A percentile compares a stretch with the other conserved stretches of the same genome.
These are phyloP conservation scores for Fregata magnificens DNA, from an alignment of 2,113 vertebrate species.

Conservation along the genomic window DNA sequence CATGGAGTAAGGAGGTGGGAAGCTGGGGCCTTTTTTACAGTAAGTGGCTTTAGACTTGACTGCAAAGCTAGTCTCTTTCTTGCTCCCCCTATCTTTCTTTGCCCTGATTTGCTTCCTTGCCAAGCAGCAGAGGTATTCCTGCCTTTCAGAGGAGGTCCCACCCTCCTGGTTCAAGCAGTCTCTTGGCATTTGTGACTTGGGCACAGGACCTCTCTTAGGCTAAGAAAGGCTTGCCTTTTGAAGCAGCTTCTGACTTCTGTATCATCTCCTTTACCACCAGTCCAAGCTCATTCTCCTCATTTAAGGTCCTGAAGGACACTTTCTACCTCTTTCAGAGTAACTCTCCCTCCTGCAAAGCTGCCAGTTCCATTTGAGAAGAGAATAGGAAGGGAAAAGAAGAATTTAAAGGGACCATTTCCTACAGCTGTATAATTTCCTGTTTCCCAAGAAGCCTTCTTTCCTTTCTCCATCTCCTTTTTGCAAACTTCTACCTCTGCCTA, in stretches of 20 bases:
- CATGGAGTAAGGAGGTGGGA: accelerated
- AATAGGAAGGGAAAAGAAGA: neutral
- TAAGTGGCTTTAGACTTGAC: neutral
- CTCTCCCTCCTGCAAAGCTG: neutral
- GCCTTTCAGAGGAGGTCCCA: neutral
- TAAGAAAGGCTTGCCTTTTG: neutral
- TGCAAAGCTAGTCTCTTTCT: neutral
- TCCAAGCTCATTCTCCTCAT: neutral
- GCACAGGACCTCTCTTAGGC: neutral
- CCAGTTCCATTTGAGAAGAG: neutral
- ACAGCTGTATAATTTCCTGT: neutral
- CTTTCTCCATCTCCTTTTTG: neutral
- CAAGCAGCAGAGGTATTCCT: neutral
- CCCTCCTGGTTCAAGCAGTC: neutral
- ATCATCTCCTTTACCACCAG: neutral
- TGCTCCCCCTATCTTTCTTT: neutral
- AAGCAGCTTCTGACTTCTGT: neutral
- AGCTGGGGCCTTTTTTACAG: neutral
- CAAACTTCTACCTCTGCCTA: neutral
- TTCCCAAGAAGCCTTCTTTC: neutral
- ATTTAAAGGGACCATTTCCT: neutral
- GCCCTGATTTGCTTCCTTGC: neutral
- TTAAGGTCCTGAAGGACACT: neutral
- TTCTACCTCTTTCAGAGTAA: neutral
- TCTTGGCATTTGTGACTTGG: neutral